phyloP scores from a whole-genome alignment of 2,888 invertebrate genomes.

The Germaria angustata region DNA sequence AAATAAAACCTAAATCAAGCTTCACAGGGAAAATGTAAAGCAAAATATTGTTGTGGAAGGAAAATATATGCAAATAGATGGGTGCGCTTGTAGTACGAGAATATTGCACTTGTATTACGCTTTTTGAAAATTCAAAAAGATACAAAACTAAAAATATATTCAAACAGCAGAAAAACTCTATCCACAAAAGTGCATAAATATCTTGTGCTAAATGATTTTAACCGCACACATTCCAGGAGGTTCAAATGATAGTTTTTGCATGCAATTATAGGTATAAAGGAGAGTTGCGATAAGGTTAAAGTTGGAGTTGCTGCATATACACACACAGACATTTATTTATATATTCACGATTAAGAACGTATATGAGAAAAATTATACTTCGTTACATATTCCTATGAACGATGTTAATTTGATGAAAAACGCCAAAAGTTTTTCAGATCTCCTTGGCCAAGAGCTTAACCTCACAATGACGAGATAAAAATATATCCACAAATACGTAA shows the following conservation, averaged over 20 bases:
- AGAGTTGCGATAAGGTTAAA: conserved; percentile 8
- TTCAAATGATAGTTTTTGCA: conserved; percentile 37
- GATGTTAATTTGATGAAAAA: too few relatives aligned
- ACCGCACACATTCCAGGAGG: conserved; percentile 45
- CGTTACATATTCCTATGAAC: too few relatives aligned
- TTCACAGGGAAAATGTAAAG: conserved; percentile 58
- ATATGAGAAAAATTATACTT: too few relatives aligned
- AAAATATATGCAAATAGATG: conserved; percentile 59
- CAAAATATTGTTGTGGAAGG: conserved; percentile 57
- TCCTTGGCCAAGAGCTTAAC: too few relatives aligned
- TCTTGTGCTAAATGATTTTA: conserved; percentile 56
- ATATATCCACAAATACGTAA: too few relatives aligned
- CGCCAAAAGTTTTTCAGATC: too few relatives aligned
- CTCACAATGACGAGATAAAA: too few relatives aligned
- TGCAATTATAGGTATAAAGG: conserved; percentile 24
- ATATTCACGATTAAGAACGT: too few relatives aligned
- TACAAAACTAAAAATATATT: conserved; percentile 13
- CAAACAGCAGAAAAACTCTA: neutral
- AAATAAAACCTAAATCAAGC: conserved; percentile 43
- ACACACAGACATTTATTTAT: too few relatives aligned
- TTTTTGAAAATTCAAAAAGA: neutral
- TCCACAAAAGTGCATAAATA: conserved; percentile 61
- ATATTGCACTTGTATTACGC: conserved; percentile 34
- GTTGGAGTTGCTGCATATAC: neutral
- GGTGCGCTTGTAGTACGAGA: neutral